Evolutionary conservation across 2,113 vertebrate species (phyloP).

Genomic region (Amazona vittata): DNA sequence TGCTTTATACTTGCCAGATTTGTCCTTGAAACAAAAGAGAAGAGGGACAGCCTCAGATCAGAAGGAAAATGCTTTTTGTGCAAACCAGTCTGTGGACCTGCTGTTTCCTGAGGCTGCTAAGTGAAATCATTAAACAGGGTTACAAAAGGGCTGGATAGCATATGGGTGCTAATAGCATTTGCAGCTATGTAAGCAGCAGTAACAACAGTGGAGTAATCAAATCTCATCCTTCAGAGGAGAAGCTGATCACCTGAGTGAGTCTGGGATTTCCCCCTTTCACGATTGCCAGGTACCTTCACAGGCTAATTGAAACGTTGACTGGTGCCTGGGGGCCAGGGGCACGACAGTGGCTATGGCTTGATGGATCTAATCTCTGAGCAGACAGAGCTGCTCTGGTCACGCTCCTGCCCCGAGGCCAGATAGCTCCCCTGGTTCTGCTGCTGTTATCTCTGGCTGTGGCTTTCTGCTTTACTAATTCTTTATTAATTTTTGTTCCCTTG

Average conservation of each 20-base stretch:
- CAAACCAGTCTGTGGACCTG: not conserved
- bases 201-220: conserved; percentile 2
- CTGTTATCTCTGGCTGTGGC: not conserved
- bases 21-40: not conserved
- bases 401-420: not conserved
- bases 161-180: conserved; percentile 10
- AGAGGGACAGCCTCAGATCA: not conserved
- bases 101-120: not conserved
- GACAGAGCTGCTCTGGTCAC: not conserved
- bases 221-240: not conserved
- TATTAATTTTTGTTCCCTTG: not conserved
- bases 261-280: conserved; percentile 10
- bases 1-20: not conserved
- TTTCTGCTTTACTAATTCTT: not conserved
- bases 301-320: not conserved
- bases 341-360: not conserved
- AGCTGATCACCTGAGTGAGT: conserved; percentile 17
- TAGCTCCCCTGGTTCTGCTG: not conserved
- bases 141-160: not conserved
- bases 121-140: not conserved
- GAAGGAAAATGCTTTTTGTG: not conserved
- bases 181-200: conserved; percentile 24
- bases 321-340: not conserved
- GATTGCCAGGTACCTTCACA: not conserved
- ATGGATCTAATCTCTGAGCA: not conserved